Percentiles rank a stretch among this genome's conserved stretches.
These are phyloP conservation scores for Serilophus lunatus DNA, from an alignment of 2,113 vertebrate species.

Conservation along the genomic window DNA sequence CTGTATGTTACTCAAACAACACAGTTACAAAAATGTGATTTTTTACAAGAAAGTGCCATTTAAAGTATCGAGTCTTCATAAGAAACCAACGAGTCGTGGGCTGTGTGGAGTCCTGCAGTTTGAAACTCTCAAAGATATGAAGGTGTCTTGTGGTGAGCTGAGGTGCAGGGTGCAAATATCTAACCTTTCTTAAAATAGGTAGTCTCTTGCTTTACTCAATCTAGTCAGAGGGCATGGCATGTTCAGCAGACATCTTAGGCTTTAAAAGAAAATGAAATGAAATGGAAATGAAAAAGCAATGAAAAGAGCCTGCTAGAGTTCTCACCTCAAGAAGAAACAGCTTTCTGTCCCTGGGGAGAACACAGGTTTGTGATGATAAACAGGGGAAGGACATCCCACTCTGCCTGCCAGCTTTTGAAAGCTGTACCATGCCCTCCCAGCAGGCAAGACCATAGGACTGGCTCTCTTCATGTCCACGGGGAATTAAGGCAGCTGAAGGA, in stretches of 20 bases:
- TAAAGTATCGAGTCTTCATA: neutral
- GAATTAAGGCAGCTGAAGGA: neutral
- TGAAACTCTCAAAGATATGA: neutral
- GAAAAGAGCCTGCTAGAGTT: neutral
- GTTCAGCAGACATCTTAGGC: neutral
- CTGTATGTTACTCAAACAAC: neutral
- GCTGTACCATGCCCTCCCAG: neutral
- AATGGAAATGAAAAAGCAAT: neutral
- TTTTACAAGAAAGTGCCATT: neutral
- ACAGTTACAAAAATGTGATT: neutral
- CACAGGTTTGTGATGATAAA: constrained; percentile 11
- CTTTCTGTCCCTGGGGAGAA: neutral
- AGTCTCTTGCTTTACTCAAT: neutral
- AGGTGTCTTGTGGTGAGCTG: neutral
- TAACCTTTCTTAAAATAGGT: neutral
- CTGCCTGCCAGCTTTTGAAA: constrained; percentile 33
- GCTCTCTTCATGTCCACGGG: neutral
- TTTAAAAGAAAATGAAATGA: neutral
- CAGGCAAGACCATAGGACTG: neutral
- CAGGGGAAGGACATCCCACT: neutral
- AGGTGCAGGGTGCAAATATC: neutral
- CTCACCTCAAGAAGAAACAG: neutral
- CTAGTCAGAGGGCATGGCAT: neutral
- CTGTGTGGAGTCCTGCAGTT: accelerated
- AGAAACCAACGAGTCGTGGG: neutral